A percentile compares a stretch with the other conserved stretches of the same genome.
Conservation (phyloP, 2,797 vertebrate species). For the Sebastes hubbsi region DNA sequence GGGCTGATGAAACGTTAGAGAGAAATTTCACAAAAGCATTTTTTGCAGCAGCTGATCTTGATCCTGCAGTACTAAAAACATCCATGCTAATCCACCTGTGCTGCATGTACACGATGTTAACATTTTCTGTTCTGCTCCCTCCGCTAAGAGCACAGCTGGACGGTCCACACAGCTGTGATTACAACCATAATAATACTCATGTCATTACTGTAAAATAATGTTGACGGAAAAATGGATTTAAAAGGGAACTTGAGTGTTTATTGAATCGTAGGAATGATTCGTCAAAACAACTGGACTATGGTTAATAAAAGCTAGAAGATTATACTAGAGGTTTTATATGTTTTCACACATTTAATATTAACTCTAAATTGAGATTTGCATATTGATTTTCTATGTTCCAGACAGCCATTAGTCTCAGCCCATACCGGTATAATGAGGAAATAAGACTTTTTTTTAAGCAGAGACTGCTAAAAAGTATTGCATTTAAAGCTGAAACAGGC, state of each 20-base stretch:
- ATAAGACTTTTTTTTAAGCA: neutral
- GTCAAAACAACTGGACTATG: neutral
- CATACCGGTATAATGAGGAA: neutral
- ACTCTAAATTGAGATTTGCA: neutral
- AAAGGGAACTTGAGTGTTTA: neutral
- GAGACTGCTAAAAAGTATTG: neutral
- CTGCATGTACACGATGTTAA: neutral
- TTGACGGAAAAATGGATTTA: neutral
- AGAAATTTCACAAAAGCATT: neutral
- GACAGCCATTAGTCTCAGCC: neutral
- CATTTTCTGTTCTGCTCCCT: conserved; percentile 5
- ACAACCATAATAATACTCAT: neutral
- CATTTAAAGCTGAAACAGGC: neutral
- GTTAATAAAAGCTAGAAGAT: neutral
- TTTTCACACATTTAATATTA: neutral
- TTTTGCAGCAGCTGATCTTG: neutral
- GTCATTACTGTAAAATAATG: neutral
- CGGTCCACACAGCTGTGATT: neutral
- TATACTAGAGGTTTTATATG: neutral
- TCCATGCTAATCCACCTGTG: neutral
- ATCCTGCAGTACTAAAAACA: neutral
- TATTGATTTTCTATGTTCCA: neutral
- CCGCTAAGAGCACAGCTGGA: conserved; percentile 4
- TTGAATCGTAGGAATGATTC: neutral
- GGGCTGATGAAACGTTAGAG: conserved; percentile 1